Evolutionary conservation across 1,140 invertebrate genomes (phyloP), one percentile per base, ranked within the genome.

Genomic region (Temnothorax longispinosus): DNA sequence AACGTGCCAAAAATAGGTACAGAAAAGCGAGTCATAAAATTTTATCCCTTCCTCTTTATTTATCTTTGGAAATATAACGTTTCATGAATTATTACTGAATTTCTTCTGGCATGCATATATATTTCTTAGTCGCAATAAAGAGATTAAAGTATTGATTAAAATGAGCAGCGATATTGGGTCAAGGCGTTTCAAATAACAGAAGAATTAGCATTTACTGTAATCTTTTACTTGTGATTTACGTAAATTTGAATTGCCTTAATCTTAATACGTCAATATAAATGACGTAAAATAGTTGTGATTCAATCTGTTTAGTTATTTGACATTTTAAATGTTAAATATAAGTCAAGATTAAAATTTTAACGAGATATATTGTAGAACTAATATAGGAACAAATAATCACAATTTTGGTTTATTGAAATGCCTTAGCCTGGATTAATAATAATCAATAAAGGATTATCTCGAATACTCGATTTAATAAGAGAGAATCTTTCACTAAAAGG

Each of bases 61-160:
- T 84, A 62, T 74, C 58, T 50, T 13, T 54, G 15, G 50, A 41
- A 78, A 67, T 52, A 50, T n/a, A 56, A 71, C 13, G 13, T 82
- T 82, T 72, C 78, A 56, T 72, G 18, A 58, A 74, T 82, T 58
- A 74, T 82, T 74, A 62, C 27, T 75, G n/a, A 21, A 47, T 75
- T 74, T 84, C 67, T 84, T 84, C 54, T 75, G 6, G 54, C 69
- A 75, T 47, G 69, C 27, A 50, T 47, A 44, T 47, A 44, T 10
- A 60, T 47, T 50, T 35, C n/a, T 52, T 50, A 38, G 21, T 38
- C 6, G 41, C n/a, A 64, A 82, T n/a, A 38, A 13, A 60, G 13
- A 84, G n/a, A 47, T 74, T 27, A 21, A 80, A 80, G 32, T 44
- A 72, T 15, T 82, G 52, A 82, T 82, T 72, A 58, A 82, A 69